Percentiles rank a stretch among this genome's conserved stretches.
phyloP scores from a whole-genome alignment of 2,888 invertebrate genomes.

The Pharmacophagus antenor region DNA sequence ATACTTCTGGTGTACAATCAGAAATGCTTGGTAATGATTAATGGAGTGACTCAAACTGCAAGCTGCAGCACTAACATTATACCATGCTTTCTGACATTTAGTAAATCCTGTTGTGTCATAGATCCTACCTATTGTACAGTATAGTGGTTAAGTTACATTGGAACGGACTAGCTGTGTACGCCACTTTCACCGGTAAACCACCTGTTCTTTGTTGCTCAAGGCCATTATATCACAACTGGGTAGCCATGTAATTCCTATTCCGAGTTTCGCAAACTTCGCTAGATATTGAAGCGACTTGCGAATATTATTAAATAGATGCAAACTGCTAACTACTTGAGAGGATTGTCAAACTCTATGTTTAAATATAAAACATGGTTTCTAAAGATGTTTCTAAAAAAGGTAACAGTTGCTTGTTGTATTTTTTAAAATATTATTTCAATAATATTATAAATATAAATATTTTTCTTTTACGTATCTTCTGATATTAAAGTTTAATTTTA shows the following conservation, averaged over 20 bases:
- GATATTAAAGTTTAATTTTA: too few relatives aligned
- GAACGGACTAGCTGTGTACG: constrained; percentile 31
- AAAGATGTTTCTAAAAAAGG: too few relatives aligned
- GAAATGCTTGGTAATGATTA: constrained; percentile 26
- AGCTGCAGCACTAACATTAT: constrained; percentile 24
- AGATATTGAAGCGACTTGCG: constrained; percentile 34
- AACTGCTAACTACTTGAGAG: not conserved
- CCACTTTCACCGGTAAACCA: constrained; percentile 55
- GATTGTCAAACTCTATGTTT: not conserved
- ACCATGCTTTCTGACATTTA: constrained; percentile 28
- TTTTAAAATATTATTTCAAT: too few relatives aligned
- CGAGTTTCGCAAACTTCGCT: constrained; percentile 47
- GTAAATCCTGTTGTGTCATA: constrained; percentile 35
- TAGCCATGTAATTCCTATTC: constrained; percentile 46
- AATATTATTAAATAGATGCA: constrained; percentile 31
- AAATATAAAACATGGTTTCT: not conserved
- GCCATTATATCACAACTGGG: constrained; percentile 53
- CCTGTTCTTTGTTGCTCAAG: constrained; percentile 52
- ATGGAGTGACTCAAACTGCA: constrained; percentile 23
- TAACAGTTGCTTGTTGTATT: too few relatives aligned
- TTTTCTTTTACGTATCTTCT: too few relatives aligned
- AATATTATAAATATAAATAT: too few relatives aligned
- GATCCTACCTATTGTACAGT: constrained; percentile 24
- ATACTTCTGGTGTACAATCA: constrained; percentile 12
- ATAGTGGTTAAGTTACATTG: constrained; percentile 26